Base-by-base conservation (phyloP, 2,888 invertebrate genomes). In the Machimus atricapillus region DNA sequence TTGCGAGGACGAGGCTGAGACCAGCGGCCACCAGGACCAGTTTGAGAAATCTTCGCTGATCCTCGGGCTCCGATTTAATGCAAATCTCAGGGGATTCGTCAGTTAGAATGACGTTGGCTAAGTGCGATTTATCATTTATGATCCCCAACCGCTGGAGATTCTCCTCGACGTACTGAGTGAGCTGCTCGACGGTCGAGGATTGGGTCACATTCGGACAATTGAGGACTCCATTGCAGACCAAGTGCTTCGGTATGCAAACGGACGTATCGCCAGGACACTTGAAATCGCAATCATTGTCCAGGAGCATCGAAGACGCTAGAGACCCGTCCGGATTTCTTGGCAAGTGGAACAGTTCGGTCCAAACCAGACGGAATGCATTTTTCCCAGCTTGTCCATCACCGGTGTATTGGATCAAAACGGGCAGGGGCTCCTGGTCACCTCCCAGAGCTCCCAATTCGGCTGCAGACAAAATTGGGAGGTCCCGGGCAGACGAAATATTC, bases 321-420 rank as follows among this genome's bases (percentile, higher is more conserved):
- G 95, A 95, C 0, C 97, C 97, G 89, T 97, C 96, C 27, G 95
- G 95, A 92, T 97, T 97, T 89, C 97, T 94, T 0, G 97, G 97
- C 89, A 97, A 93, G 91, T 97, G 97, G 91, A 95, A 97, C 66
- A 97, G 93, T 90, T 97, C 97, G 2, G 97, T 97, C 97, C 97
- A 98, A 16, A 96, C 97, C 52, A 98, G 95, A 91, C 97, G 97
- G 91, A 98, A 97, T 14, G 97, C 96, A 12, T 97, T 97, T 87
- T 96, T 94, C 0, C 97, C 96, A 0, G 97, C 97, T 89, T 96
- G 96, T 0, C 96, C 95, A 66, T 96, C 96, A 0, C 95, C 79
- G 0, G 95, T 95, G 88, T 96, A 96, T 85, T 96, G 96, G 87
- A 96, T 95, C 87, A 95, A 94, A 58, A 95, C 94, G 0, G 95